Base-by-base conservation (phyloP, 1,140 invertebrate species). In the Bombus soroeensis region DNA sequence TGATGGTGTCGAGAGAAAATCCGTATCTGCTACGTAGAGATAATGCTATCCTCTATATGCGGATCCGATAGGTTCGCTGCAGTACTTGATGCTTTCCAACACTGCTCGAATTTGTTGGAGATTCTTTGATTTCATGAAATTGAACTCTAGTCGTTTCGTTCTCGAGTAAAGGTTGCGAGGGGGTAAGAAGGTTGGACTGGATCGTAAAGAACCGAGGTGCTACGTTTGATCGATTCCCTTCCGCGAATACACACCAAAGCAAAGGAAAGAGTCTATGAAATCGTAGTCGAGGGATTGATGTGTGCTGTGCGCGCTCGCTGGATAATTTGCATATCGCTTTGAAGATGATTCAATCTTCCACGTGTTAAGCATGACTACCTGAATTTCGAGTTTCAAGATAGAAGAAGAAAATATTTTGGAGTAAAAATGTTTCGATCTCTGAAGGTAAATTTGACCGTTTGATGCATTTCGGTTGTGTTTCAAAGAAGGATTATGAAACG, bases 121-220 rank as follows among this genome's bases (percentile, higher is more conserved):
- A 53, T 53, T 53, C 47, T 85, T 88, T 87, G 87, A 88, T 81
- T 88, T 85, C 82, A 64, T 76, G 82, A 85, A 88, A 89, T 89
- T 88, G 88, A 85, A 88, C 73, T 81, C 78, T 72, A 79, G 77
- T 85, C 81, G 82, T 64, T 66, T 41, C 64, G 64, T 57, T 88
- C 81, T 83, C 53, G 39, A 25, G 39, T 62, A 15, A 70, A 77
- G 43, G 62, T 72, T 71, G 34, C 43, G 72, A 28, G 77, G 75
- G 43, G 72, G 8, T 77, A 85, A 85, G 87, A 81, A 85, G 41
- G 41, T 57, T 37, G 47, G 57, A 41, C 64, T 28, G 59, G 34
- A n/a, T 62, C 66, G 66, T 76, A 62, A 73, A 66, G 71, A 47
- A 41, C 34, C 34, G 39, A 77, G 34, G 34, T 53, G 70, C 18